Evolutionary conservation across 1,140 invertebrate species (phyloP).

Genomic region (Calycopis cecrops): DNA sequence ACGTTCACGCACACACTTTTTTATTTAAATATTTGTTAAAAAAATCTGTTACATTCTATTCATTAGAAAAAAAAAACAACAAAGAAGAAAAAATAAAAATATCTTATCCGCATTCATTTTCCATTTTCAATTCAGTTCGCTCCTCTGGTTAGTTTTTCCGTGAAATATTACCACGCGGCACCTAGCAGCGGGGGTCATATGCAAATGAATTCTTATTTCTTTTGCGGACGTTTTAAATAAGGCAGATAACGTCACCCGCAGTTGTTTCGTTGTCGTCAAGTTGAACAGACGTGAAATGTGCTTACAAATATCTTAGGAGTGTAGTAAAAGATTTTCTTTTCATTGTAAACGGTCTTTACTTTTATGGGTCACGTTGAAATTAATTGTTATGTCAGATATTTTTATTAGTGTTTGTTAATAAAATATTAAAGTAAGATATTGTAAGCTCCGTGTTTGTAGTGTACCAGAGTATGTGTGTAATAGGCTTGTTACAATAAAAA

Average conservation of each 20-base stretch:
- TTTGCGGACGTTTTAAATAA: constrained; percentile 17
- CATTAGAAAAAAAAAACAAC: too few relatives aligned
- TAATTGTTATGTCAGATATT: not conserved
- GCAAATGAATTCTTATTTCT: constrained; percentile 22
- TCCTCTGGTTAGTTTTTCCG: not conserved
- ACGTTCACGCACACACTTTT: too few relatives aligned
- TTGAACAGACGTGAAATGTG: constrained; percentile 15
- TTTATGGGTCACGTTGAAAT: not conserved
- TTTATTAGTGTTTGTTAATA: not conserved
- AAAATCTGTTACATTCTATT: too few relatives aligned
- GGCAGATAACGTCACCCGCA: constrained; percentile 19
- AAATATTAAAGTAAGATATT: not conserved
- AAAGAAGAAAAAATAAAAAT: too few relatives aligned
- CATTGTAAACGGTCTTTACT: too few relatives aligned
- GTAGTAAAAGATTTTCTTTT: not conserved
- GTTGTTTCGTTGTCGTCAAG: constrained; percentile 15
- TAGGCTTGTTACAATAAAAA: too few relatives aligned
- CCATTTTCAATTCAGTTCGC: constrained; percentile 3
- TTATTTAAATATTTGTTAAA: too few relatives aligned
- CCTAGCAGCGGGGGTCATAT: constrained; percentile 9
- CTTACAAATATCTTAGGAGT: constrained; percentile 3
- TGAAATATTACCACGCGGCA: not conserved
- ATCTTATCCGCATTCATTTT: too few relatives aligned
- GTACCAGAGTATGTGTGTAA: not conserved
- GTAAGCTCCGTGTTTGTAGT: not conserved